These are phyloP conservation scores for Trachymyrmex septentrionalis DNA, from an alignment of 1,140 invertebrate species.

Conservation along the genomic window DNA sequence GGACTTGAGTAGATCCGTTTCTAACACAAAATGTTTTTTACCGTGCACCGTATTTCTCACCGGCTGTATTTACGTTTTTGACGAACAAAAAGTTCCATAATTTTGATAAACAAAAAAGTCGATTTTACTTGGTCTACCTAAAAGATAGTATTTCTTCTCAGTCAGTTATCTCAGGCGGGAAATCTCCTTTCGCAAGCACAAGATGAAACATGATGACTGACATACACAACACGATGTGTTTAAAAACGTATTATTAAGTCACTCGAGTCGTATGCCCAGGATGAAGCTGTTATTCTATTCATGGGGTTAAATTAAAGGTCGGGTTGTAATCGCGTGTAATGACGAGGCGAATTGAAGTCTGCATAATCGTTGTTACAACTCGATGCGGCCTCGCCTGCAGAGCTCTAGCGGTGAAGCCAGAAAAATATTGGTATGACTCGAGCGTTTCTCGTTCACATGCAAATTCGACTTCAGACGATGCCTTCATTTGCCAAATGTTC, in stretches of 20 bases:
- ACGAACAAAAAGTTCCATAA: neutral
- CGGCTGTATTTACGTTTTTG: neutral
- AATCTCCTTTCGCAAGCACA: constrained; percentile 31
- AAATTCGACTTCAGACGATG: constrained; percentile 23
- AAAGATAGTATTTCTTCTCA: neutral
- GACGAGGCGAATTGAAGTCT: constrained; percentile 73
- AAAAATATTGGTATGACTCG: constrained; percentile 58
- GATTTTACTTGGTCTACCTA: neutral
- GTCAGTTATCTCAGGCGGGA: neutral
- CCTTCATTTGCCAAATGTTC: constrained; percentile 49
- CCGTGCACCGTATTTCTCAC: neutral
- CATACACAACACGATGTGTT: constrained; percentile 27
- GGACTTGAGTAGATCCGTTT: too few relatives aligned
- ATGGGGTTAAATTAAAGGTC: constrained; percentile 74
- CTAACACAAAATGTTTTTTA: too few relatives aligned
- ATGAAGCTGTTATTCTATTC: constrained; percentile 75
- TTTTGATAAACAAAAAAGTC: neutral
- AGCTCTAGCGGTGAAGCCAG: constrained; percentile 23
- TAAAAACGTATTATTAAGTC: constrained; percentile 62
- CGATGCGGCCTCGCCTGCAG: constrained; percentile 47
- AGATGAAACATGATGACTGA: constrained; percentile 23
- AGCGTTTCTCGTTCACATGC: constrained; percentile 59
- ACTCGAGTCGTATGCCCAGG: constrained; percentile 34
- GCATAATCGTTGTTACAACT: constrained; percentile 67
- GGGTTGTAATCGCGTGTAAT: constrained; percentile 76